Base-by-base conservation (phyloP, 2,888 invertebrate genomes). In the Bombylius major region DNA sequence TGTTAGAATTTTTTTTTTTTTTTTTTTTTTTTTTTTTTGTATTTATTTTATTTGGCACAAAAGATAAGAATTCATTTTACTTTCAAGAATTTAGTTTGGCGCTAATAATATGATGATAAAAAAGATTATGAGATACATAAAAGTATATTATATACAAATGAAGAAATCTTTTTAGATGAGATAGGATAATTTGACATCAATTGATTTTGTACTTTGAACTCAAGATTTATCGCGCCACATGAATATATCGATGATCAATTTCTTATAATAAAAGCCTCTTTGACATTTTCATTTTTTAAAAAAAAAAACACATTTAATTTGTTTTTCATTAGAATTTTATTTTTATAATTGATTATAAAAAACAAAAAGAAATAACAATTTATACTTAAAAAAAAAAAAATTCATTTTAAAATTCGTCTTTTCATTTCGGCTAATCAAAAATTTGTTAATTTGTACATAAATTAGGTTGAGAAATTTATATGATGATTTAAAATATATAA, bases 171-270 rank as follows among this genome's bases (percentile, higher is more conserved):
- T 42, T 11, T 11, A 42, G 8, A 39, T 11, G 4, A 5, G 12
- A 11, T 11, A 42, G 39, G 23, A 5, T 33, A 31, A 23, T 34
- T 12, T 36, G 50, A 13, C 50, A 50, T 14, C 39, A 46, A 52
- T n/a, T 46, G 23, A 52, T 33, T 45, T 52, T 46, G 34, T 14
- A 52, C 52, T 52, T 52, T 52, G 52, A 34, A 45, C 52, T 31
- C 33, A 14, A 44, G 23, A 34, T 12, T 52, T 32, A 52, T 46
- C 52, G 45, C 42, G 42, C 44, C 42, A 49, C 44, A 51, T 14
- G 12, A 31, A 23, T 13, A 23, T 13, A n/a, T n/a, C 47, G 50
- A 57, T 47, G 55, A 57, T 57, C 57, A 56, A 23, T 23, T 23
- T 23, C 23, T 23, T 23, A 23, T 23, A 23, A 23, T 23, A 23